Conservation (phyloP, 2,797 vertebrate species). For the Mormyrops attenuatus region DNA sequence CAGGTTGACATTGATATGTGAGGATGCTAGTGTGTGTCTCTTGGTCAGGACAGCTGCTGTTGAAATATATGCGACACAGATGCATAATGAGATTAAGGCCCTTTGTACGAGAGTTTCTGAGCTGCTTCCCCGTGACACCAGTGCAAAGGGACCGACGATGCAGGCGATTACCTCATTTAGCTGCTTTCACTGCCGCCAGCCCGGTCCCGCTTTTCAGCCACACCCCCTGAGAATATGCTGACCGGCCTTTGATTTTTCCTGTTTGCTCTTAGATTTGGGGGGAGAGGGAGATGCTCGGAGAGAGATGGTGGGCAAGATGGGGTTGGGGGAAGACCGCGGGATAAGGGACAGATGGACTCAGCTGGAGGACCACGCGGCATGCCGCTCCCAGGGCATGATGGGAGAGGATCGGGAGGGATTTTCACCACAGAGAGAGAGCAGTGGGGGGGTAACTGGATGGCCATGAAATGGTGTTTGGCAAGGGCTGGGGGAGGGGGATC, state of each 20-base stretch:
- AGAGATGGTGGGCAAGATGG: background rate
- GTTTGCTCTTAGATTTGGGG: background rate
- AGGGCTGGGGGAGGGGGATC: background rate
- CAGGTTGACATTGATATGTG: background rate
- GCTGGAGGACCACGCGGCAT: background rate
- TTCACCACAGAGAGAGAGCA: background rate
- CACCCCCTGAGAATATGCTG: background rate
- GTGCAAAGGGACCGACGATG: background rate
- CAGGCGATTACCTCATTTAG: background rate
- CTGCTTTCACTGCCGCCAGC: background rate
- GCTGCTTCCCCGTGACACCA: background rate
- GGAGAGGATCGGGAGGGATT: background rate
- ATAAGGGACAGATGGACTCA: conserved; percentile 9
- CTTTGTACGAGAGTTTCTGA: background rate
- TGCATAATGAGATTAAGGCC: background rate
- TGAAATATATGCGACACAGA: background rate
- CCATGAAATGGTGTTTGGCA: background rate
- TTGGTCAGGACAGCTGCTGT: background rate
- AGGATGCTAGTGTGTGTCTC: background rate
- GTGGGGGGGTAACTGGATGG: background rate
- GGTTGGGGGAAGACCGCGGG: background rate
- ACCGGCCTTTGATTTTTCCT: background rate
- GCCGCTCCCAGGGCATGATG: background rate
- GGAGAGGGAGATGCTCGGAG: background rate
- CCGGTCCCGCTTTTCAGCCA: background rate